A percentile compares a stretch with the other conserved stretches of the same genome.
phyloP scores from a whole-genome alignment of 2,888 invertebrate genomes.

The Cheiracanthium punctorium region DNA sequence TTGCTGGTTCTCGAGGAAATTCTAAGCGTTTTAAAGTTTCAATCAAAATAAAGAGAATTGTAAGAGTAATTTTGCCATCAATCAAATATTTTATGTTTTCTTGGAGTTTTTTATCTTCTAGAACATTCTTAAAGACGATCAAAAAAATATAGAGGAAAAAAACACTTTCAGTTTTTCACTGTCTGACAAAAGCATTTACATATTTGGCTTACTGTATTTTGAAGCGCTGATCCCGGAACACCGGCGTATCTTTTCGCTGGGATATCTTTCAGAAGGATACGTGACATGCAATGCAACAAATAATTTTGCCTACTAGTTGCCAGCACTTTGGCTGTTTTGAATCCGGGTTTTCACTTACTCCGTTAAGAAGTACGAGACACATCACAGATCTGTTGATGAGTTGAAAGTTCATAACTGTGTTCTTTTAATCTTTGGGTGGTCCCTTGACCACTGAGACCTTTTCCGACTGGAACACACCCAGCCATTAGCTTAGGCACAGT shows the following conservation, averaged over 20 bases:
- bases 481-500: slow-evolving; percentile 56
- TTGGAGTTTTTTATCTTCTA: too few species aligned
- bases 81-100: too few species aligned
- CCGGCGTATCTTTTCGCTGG: neutral
- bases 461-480: slow-evolving; percentile 57
- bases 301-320: neutral
- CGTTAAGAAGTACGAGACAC: slow-evolving; percentile 9
- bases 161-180: neutral
- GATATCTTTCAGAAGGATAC: slow-evolving; percentile 1
- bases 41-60: too few species aligned
- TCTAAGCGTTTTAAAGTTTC: too few species aligned
- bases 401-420: slow-evolving; percentile 55
- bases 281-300: slow-evolving; percentile 1
- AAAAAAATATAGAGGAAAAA: too few species aligned
- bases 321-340: slow-evolving; percentile 24
- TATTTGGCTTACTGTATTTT: neutral
- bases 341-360: slow-evolving; percentile 19
- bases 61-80: too few species aligned
- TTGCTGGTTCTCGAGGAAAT: too few species aligned
- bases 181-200: neutral
- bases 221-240: slow-evolving; percentile 5
- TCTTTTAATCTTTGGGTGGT: slow-evolving; percentile 60
- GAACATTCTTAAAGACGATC: too few species aligned
- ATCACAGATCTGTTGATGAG: slow-evolving; percentile 39
- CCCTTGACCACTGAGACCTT: slow-evolving; percentile 51